Evolutionary conservation across 1,140 invertebrate genomes (phyloP).

Genomic region (Schmidtea mediterranea): DNA sequence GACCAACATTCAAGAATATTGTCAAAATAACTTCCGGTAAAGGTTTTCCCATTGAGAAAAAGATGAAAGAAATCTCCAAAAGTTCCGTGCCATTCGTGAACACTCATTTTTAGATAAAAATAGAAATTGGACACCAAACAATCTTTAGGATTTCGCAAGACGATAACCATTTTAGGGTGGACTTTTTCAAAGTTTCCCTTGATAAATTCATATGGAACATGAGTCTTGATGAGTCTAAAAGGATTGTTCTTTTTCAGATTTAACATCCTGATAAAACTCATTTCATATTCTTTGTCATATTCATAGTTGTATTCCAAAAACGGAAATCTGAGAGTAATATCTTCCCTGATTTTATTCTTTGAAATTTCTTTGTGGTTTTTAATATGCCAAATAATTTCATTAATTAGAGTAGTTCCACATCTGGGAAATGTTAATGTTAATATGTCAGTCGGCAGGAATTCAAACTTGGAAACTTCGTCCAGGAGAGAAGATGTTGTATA

Average conservation of each 20-base stretch:
- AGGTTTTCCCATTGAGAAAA: background rate
- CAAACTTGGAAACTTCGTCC: background rate
- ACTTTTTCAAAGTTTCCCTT: no score
- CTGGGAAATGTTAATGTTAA: background rate
- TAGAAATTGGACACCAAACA: no score
- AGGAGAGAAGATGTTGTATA: background rate
- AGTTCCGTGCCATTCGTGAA: no score
- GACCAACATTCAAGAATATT: background rate
- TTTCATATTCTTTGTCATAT: background rate
- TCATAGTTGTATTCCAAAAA: background rate
- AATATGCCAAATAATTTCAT: background rate
- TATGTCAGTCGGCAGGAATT: background rate
- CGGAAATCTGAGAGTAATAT: background rate
- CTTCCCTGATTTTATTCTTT: background rate
- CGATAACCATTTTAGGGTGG: no score
- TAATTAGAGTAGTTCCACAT: background rate
- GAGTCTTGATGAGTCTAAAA: background rate
- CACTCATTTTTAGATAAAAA: no score
- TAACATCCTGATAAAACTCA: background rate
- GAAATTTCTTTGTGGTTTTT: background rate
- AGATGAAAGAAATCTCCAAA: background rate
- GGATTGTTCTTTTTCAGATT: background rate
- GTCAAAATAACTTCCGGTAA: background rate
- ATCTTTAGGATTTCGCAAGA: no score
- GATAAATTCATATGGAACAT: background rate